A percentile compares a stretch with the other conserved stretches of the same genome.
phyloP scores from a whole-genome alignment of 2,797 vertebrate genomes.

The Aselliscus stoliczkanus region DNA sequence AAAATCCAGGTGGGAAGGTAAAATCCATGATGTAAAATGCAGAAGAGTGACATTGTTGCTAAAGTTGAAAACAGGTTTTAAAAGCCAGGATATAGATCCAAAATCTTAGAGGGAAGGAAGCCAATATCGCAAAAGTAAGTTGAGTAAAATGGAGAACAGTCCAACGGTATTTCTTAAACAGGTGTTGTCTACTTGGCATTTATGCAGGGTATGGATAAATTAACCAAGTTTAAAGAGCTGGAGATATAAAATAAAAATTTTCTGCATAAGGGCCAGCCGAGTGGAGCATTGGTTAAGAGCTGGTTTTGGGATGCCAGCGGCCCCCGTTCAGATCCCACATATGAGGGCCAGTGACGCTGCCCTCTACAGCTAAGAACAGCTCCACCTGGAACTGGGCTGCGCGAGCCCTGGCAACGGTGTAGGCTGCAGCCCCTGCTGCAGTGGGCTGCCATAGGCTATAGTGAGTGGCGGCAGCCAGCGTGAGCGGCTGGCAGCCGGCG shows the following conservation, averaged over 20 bases:
- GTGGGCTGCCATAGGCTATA: no score
- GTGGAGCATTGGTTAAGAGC: no score
- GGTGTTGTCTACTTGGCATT: background rate
- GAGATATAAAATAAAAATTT: background rate
- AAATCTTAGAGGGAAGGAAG: background rate
- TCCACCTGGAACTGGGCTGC: no score
- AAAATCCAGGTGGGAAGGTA: background rate
- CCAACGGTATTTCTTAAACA: background rate
- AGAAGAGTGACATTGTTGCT: background rate
- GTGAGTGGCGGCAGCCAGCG: no score
- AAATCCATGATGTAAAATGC: background rate
- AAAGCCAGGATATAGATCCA: background rate
- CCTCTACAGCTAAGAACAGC: no score
- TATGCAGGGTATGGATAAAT: background rate
- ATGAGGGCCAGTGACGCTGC: no score
- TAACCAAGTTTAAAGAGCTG: background rate
- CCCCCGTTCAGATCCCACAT: no score
- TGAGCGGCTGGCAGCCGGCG: no score
- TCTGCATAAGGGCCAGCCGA: no score
- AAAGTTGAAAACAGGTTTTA: background rate
- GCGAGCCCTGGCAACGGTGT: no score
- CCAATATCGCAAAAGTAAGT: background rate
- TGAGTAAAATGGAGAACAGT: background rate
- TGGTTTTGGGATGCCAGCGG: no score
- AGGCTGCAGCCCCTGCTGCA: no score